These are phyloP conservation scores for Bilobella aurantiaca DNA, from an alignment of 1,140 invertebrate species.

Conservation along the genomic window DNA sequence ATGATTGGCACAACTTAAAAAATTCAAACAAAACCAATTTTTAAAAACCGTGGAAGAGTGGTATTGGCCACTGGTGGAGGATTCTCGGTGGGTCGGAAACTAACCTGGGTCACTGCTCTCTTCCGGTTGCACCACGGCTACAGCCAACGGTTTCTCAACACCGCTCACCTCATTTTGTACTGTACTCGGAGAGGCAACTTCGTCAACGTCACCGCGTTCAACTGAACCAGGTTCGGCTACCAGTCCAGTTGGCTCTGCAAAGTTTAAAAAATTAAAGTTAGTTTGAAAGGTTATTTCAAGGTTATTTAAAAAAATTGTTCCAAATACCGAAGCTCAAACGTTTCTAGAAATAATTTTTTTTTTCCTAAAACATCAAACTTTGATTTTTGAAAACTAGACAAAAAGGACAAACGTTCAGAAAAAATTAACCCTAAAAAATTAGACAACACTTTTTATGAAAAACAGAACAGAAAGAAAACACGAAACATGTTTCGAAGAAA, in stretches of 20 bases:
- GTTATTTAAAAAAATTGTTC: too few relatives aligned
- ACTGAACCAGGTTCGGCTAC: conserved; percentile 30
- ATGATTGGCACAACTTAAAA: conserved; percentile 33
- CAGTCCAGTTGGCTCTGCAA: conserved; percentile 24
- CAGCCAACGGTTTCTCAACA: conserved; percentile 28
- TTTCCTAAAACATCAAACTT: not conserved
- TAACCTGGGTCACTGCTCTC: conserved; percentile 20
- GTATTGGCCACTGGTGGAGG: not conserved
- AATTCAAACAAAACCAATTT: conserved; percentile 2
- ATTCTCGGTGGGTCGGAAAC: too few relatives aligned
- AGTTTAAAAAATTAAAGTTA: not conserved
- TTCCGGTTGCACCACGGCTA: conserved; percentile 32
- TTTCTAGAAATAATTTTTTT: not conserved
- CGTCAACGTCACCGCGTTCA: conserved; percentile 31
- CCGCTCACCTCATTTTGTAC: conserved; percentile 21
- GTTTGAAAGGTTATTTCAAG: too few relatives aligned
- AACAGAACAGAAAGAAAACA: not conserved
- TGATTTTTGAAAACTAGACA: not conserved
- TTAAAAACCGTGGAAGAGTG: not conserved
- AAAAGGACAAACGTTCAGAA: not conserved
- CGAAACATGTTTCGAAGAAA: not conserved
- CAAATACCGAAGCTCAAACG: too few relatives aligned
- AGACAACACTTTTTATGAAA: not conserved
- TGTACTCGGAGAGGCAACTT: conserved; percentile 6
- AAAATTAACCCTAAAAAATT: not conserved